phyloP scores from a whole-genome alignment of 2,113 vertebrate species.

The Craseonycteris thonglongyai region DNA sequence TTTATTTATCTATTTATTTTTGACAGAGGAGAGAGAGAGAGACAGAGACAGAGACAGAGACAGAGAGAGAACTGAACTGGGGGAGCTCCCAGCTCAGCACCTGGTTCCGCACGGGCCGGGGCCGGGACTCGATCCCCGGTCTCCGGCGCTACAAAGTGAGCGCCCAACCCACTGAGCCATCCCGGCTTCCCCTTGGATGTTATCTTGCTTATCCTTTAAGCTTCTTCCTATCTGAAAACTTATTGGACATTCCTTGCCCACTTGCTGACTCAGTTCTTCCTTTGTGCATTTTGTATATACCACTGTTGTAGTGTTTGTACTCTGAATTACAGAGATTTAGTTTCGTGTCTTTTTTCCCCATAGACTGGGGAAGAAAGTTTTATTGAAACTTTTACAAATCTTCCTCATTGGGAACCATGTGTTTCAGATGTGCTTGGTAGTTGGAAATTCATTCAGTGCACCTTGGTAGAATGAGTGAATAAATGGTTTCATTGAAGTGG shows the following conservation, averaged over 20 bases:
- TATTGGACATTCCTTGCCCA: not conserved
- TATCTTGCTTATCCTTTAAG: not conserved
- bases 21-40: too few relatives aligned
- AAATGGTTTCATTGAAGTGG: not conserved
- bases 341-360: not conserved
- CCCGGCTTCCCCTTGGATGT: not conserved
- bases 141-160: too few relatives aligned
- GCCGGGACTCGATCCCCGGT: too few relatives aligned
- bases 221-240: not conserved
- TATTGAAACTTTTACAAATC: too few relatives aligned
- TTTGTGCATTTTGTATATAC: not conserved
- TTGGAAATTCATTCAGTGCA: not conserved
- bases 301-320: not conserved
- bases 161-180: too few relatives aligned
- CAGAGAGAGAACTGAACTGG: too few relatives aligned
- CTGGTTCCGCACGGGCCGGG: too few relatives aligned
- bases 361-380: not conserved
- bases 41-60: too few relatives aligned
- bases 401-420: not conserved
- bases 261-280: not conserved
- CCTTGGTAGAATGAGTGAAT: not conserved
- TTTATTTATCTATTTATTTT: too few relatives aligned
- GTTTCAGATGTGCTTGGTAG: not conserved
- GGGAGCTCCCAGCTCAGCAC: too few relatives aligned
- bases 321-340: not conserved